Percentiles rank a stretch among this genome's conserved stretches.
Conservation (phyloP, 2,113 vertebrate genomes). For the Corythornis vintsioides region DNA sequence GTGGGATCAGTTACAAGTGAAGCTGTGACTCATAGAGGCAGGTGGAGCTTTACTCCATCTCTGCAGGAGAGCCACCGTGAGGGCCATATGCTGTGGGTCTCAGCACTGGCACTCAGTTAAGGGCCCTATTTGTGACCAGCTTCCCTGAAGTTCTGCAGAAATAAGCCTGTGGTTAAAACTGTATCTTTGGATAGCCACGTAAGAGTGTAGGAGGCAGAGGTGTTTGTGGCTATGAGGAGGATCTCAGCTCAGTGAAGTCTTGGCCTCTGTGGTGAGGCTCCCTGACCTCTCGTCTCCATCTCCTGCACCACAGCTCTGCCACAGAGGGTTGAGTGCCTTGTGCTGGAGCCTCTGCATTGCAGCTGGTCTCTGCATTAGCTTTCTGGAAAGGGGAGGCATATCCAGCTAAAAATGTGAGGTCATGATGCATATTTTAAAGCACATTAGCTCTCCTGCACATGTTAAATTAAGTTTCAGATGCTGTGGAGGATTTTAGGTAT, state of each 20-base stretch:
- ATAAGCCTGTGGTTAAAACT: background rate
- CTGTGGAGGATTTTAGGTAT: background rate
- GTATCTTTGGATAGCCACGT: background rate
- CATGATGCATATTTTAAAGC: background rate
- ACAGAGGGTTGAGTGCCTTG: fast-evolving
- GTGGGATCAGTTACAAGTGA: background rate
- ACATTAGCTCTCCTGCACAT: background rate
- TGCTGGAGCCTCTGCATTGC: background rate
- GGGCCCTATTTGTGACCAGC: background rate
- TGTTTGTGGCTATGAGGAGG: background rate
- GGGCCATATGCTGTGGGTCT: no score
- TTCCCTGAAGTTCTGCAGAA: background rate
- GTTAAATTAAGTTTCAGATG: background rate
- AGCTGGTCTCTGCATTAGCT: background rate
- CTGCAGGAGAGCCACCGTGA: background rate
- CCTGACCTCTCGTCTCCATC: no score
- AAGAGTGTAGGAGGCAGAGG: background rate
- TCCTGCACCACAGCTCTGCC: background rate
- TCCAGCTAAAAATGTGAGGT: background rate
- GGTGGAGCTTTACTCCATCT: background rate
- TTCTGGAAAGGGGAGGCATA: background rate
- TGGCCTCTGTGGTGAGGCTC: background rate
- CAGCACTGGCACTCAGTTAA: background rate
- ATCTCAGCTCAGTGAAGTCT: background rate
- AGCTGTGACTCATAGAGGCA: background rate